Conservation (phyloP, 2,113 vertebrate species). For the Hylia prasina region DNA sequence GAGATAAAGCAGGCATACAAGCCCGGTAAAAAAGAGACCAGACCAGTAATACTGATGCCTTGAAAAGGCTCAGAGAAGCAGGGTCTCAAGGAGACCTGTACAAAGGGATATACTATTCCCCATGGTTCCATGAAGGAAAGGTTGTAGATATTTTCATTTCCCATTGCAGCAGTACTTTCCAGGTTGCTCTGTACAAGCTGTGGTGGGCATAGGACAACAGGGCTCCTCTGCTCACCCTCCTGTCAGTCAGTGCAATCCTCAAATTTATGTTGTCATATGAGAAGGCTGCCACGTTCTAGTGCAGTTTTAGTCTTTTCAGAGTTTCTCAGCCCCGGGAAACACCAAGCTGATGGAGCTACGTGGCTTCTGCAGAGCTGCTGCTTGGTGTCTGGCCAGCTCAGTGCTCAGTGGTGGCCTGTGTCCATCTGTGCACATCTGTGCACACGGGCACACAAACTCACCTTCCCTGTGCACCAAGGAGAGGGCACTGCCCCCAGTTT, state of each 20-base stretch:
- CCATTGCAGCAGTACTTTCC: neutral
- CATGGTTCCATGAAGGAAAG: neutral
- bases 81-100: neutral
- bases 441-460: neutral
- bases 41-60: neutral
- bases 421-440: accelerated
- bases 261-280: neutral
- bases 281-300: neutral
- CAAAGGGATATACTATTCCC: neutral
- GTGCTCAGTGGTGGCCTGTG: accelerated
- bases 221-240: neutral
- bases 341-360: neutral
- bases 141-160: neutral
- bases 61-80: neutral
- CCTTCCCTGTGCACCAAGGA: neutral
- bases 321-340: neutral
- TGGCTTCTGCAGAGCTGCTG: neutral
- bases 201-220: neutral
- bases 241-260: neutral
- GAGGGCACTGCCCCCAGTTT: neutral
- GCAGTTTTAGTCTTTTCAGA: neutral
- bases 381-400: neutral
- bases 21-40: neutral
- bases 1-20: neutral
- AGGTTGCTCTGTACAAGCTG: neutral